Evolutionary conservation across 2,113 vertebrate species (phyloP).

Genomic region (Thymallus thymallus): DNA sequence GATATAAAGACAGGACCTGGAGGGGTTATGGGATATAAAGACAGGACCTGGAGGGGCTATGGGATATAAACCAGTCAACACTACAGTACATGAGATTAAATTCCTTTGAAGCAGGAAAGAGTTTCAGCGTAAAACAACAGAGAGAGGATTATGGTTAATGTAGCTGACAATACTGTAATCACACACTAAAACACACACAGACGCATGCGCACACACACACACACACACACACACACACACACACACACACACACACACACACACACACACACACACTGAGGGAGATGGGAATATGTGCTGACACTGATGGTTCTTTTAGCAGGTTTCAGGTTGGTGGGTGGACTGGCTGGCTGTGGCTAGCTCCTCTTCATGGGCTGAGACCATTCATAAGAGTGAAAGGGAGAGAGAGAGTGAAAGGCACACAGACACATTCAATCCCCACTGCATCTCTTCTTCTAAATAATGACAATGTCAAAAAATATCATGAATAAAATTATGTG

Average conservation of each 20-base stretch:
- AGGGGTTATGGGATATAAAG: too few relatives aligned
- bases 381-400: neutral
- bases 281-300: neutral
- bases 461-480: too few relatives aligned
- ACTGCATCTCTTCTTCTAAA: too few relatives aligned
- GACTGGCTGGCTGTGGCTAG: neutral
- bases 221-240: conserved; percentile 9
- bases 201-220: conserved; percentile 7
- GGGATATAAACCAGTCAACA: conserved; percentile 19
- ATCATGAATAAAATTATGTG: too few relatives aligned
- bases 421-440: too few relatives aligned
- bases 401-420: neutral
- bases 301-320: neutral
- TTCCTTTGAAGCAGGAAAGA: neutral
- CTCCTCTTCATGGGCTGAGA: neutral
- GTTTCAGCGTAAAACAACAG: too few relatives aligned
- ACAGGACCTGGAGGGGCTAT: too few relatives aligned
- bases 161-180: too few relatives aligned
- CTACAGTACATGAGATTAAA: conserved; percentile 23
- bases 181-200: conserved; percentile 8
- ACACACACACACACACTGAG: neutral
- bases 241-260: conserved; percentile 5
- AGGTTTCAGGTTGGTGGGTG: neutral
- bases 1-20: too few relatives aligned
- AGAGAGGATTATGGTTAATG: too few relatives aligned